A percentile compares a stretch with the other conserved stretches of the same genome.
phyloP scores from a whole-genome alignment of 2,888 invertebrate species.

The Cheilosia soror region DNA sequence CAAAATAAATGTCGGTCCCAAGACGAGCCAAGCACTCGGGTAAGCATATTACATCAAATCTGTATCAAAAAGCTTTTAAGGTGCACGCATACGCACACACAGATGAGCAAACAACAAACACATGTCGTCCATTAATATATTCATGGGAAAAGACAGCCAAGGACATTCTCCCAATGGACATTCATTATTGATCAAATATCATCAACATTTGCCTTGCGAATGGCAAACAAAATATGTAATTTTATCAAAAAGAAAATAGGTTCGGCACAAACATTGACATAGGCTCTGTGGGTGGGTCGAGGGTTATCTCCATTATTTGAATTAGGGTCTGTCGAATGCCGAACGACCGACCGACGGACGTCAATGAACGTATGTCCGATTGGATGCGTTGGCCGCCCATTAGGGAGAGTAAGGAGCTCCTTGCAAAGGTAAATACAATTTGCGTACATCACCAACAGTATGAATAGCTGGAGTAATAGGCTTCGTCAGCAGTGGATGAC shows the following conservation, averaged over 20 bases:
- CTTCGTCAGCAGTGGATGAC: constrained; percentile 1
- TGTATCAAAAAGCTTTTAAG: constrained; percentile 65
- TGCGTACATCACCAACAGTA: constrained; percentile 47
- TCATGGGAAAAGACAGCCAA: constrained; percentile 34
- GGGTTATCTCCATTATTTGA: constrained; percentile 47
- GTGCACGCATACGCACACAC: constrained; percentile 34
- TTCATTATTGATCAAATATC: constrained; percentile 53
- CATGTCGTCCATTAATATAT: constrained; percentile 51
- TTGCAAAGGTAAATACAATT: constrained; percentile 55
- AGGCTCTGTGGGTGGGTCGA: constrained; percentile 11
- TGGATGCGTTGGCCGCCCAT: neutral
- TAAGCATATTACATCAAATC: constrained; percentile 60
- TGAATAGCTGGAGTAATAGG: constrained; percentile 21
- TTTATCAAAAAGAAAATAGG: constrained; percentile 53
- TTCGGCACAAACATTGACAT: constrained; percentile 46
- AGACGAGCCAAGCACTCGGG: constrained; percentile 10
- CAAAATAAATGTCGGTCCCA: constrained; percentile 1
- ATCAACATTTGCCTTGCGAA: constrained; percentile 54
- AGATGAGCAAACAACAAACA: constrained; percentile 38
- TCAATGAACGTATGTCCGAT: constrained; percentile 13
- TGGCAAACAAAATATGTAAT: constrained; percentile 58
- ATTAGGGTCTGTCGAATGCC: constrained; percentile 5
- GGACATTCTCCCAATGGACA: constrained; percentile 27
- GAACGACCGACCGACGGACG: neutral
- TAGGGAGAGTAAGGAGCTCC: neutral